Conservation (phyloP, 2,888 invertebrate species). For the Nemotelus nigrinus region DNA sequence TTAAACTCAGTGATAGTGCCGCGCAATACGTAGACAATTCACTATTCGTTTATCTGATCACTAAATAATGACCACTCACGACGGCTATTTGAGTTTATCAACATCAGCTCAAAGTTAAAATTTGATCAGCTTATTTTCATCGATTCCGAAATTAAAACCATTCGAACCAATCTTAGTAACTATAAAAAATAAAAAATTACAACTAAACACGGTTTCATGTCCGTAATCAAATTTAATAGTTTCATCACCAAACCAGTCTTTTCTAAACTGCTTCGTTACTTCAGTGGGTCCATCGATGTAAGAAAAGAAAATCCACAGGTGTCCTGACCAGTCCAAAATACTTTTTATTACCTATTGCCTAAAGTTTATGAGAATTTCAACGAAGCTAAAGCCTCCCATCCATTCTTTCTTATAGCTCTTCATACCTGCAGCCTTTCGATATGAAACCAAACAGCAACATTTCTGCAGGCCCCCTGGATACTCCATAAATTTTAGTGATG, state of each 20-base stretch:
- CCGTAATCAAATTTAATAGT: neutral
- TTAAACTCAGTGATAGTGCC: too few species aligned
- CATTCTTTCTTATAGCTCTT: neutral
- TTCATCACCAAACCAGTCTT: neutral
- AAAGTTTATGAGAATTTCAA: conserved; percentile 3
- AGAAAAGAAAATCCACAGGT: conserved; percentile 16
- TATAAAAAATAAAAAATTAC: too few species aligned
- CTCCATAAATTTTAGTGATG: conserved; percentile 23
- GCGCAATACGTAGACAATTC: too few species aligned
- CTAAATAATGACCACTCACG: too few species aligned
- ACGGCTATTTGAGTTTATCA: too few species aligned
- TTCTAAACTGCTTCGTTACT: neutral
- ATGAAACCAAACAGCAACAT: neutral
- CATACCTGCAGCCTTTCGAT: neutral
- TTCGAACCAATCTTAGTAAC: too few species aligned
- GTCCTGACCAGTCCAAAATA: conserved; percentile 3
- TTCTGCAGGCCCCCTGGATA: conserved; percentile 9
- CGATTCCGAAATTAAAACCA: too few species aligned
- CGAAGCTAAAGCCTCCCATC: neutral
- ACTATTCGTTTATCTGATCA: too few species aligned
- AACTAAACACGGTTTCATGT: too few species aligned
- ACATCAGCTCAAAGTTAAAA: too few species aligned
- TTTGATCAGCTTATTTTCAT: too few species aligned
- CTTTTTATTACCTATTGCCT: conserved; percentile 9
- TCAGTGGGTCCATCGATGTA: neutral